phyloP scores from a whole-genome alignment of 2,888 invertebrate species.

The Hyppa rectilinea region DNA sequence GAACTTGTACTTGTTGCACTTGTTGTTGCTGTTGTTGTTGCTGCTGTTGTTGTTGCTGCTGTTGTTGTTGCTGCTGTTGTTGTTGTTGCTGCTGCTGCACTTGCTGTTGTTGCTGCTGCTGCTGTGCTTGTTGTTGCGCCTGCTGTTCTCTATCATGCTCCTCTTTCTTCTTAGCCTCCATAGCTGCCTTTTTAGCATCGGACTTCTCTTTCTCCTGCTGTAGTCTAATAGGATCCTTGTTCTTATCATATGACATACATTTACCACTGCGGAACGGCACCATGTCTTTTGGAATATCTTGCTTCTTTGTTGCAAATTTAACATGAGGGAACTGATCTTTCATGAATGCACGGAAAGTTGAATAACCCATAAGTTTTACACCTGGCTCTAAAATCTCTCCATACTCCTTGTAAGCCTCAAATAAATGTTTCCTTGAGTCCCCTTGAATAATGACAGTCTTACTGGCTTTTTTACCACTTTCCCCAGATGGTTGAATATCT shows the following conservation, averaged over 20 bases:
- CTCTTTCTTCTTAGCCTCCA: constrained; percentile 89
- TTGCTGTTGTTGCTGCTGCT: constrained; percentile 79
- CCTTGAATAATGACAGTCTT: constrained; percentile 89
- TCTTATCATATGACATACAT: constrained; percentile 89
- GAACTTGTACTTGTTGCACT: constrained; percentile 85
- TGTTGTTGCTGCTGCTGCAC: constrained; percentile 78
- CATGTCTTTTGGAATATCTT: constrained; percentile 87
- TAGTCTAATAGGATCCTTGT: constrained; percentile 88
- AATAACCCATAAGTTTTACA: constrained; percentile 95
- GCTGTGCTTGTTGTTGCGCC: constrained; percentile 80
- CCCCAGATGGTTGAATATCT: constrained; percentile 86
- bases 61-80: constrained; percentile 79
- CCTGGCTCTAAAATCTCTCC: constrained; percentile 93
- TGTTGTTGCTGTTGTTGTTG: constrained; percentile 85
- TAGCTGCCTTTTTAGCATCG: constrained; percentile 88
- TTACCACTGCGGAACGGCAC: constrained; percentile 90
- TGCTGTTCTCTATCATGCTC: constrained; percentile 87
- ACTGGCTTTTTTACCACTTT: constrained; percentile 87
- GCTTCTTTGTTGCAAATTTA: constrained; percentile 92
- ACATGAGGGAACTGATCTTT: constrained; percentile 95
- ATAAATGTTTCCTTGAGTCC: constrained; percentile 92
- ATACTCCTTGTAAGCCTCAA: constrained; percentile 94
- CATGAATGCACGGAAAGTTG: constrained; percentile 95
- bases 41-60: constrained; percentile 83
- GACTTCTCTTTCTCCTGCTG: constrained; percentile 89